These are phyloP conservation scores for Eremophila alpestris DNA, from an alignment of 2,797 vertebrate species.

Conservation along the genomic window DNA sequence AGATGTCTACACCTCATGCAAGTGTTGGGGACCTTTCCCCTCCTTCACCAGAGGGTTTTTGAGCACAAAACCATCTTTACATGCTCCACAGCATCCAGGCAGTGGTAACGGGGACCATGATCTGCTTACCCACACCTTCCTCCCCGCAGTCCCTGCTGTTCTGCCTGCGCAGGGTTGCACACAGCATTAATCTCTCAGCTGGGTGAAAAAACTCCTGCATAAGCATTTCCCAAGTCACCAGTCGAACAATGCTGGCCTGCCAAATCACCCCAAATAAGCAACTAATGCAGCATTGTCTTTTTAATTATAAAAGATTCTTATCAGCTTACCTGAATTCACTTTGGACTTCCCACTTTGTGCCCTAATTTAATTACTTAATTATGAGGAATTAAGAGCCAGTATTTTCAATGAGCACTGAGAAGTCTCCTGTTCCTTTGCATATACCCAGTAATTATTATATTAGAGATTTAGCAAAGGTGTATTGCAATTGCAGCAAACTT, in stretches of 20 bases:
- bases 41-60: neutral
- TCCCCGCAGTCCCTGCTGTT: neutral
- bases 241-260: neutral
- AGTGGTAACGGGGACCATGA: accelerated
- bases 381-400: neutral
- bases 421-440: neutral
- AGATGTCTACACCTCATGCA: neutral
- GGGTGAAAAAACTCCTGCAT: neutral
- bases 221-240: neutral
- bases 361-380: neutral
- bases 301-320: neutral
- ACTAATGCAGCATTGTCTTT: neutral
- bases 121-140: neutral
- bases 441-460: neutral
- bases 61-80: neutral
- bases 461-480: neutral
- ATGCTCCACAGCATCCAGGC: neutral
- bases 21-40: neutral
- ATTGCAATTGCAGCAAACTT: neutral
- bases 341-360: neutral
- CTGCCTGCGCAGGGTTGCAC: neutral
- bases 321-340: neutral
- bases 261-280: neutral
- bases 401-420: neutral
- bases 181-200: neutral